Base-by-base conservation (phyloP, 1,140 invertebrate species). In the Mya arenaria region DNA sequence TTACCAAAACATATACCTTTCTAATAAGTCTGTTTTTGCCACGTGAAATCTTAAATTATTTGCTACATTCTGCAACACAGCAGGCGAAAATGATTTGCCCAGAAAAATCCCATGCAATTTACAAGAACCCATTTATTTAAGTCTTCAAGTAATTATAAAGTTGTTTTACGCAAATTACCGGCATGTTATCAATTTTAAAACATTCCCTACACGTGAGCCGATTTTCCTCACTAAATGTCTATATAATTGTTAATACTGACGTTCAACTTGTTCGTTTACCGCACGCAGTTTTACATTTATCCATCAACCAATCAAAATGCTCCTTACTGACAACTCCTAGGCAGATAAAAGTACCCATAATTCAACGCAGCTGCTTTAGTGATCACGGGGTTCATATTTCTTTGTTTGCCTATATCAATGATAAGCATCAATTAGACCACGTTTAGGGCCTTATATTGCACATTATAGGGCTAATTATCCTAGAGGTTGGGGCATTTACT, bases 341-440 rank as follows among this genome's bases (percentile, higher is more conserved):
- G 48, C 62, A 30, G 66, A 80, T 80, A 80, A 80, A 80, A 80
- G 65, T 68, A 60, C 65, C 77, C 65, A 80, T 80, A 80, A 80
- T 80, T 80, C 77, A 69, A 71, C 60, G 55, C 77, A 80, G 77
- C 77, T 80, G 77, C 48, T 80, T 44, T 13, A 71, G 23, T 65
- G 77, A 80, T 80, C 65, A 71, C 71, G 44, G 55, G 77, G 65
- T 71, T 80, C 77, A 48, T 69, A 80, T 80, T 80, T 80, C 77
- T 80, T 80, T 80, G 77, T 80, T 80, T 80, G 77, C 77, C 68
- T 80, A 80, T 62, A 28, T 36, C 77, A 19, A 44, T 37, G 77
- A 80, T 80, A 80, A 58, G 77, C 77, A 80, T 68, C 65, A 80
- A 80, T 80, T 80, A 80, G 77, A 60, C n/a, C 77, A 19, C 66